A percentile compares a stretch with the other conserved stretches of the same genome.
phyloP scores from a whole-genome alignment of 2,888 invertebrate genomes.

The Torymus aiolomorphi region DNA sequence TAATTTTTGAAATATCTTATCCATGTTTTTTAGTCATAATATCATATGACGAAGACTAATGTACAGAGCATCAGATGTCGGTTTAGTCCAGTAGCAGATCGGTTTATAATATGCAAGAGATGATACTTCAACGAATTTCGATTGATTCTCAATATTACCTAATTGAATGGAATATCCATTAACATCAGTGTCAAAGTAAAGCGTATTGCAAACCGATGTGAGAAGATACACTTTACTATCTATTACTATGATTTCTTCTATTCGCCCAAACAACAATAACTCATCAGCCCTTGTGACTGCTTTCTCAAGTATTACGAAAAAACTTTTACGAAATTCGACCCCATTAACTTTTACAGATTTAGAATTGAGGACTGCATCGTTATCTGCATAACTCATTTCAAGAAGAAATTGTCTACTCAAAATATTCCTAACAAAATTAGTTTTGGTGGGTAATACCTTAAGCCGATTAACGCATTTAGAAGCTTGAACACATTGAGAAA shows the following conservation, averaged over 20 bases:
- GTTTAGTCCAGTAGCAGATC: too few species aligned
- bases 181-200: slow-evolving; percentile 47
- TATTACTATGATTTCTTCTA: slow-evolving; percentile 54
- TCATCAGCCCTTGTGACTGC: slow-evolving; percentile 37
- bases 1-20: neutral
- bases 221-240: slow-evolving; percentile 39
- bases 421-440: too few species aligned
- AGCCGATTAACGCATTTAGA: slow-evolving; percentile 58
- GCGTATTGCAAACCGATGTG: too few species aligned
- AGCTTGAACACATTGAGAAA: slow-evolving; percentile 56
- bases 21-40: too few species aligned
- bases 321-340: slow-evolving; percentile 49
- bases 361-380: too few species aligned
- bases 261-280: slow-evolving; percentile 52
- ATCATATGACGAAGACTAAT: too few species aligned
- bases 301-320: slow-evolving; percentile 52
- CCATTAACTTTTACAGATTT: too few species aligned
- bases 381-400: too few species aligned
- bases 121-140: slow-evolving; percentile 36
- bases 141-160: slow-evolving; percentile 4
- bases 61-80: too few species aligned
- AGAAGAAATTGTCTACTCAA: too few species aligned
- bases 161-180: slow-evolving; percentile 53
- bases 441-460: too few species aligned
- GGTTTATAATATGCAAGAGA: slow-evolving; percentile 55